Evolutionary conservation across 2,888 invertebrate species (phyloP), one percentile per base, ranked within the genome.

Genomic region (Marronus borbonicus): DNA sequence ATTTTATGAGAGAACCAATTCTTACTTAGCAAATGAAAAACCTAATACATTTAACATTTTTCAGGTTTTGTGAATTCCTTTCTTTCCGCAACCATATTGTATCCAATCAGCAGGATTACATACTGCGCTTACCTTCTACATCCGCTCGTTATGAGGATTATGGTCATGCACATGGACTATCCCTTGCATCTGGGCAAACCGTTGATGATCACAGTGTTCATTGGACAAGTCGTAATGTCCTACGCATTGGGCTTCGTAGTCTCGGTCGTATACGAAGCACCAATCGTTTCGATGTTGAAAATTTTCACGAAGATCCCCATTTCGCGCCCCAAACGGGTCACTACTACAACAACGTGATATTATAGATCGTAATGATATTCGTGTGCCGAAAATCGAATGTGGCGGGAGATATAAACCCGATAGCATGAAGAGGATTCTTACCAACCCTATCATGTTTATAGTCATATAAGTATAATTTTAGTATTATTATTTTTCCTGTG

Each of bases 41-140:
- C 5, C 8, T n/a, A 12, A 72, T 14, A 36, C 4, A 31, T 58
- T 31, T 31, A 8, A 36, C 5, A 4, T 70, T 72, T 81, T 87
- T 78, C 87, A 92, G 92, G 92, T 44, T 91, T 93, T 88, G 91
- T 95, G 60, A 93, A 94, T 72, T 90, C 91, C 50, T 89, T 96
- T 84, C 90, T 96, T 14, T 94, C 96, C 1, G 92, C 95, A 39
- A 93, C 95, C 8, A 91, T 94, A 79, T 89, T 96, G 77, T 96
- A 96, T 89, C 96, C 96, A 78, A 94, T 96, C 89, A 96, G 96
- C 76, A 90, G 96, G 82, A 94, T 96, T 17, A 96, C 96, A 64
- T 96, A 96, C 88, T 96, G 96, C 87, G 94, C 96, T 0, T 96
- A 96, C 88, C 90, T 96, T 80, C 92, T 96, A 80, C 96, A 96